Evolutionary conservation across 2,113 vertebrate genomes (phyloP).

Genomic region (Paedocypris sp.): DNA sequence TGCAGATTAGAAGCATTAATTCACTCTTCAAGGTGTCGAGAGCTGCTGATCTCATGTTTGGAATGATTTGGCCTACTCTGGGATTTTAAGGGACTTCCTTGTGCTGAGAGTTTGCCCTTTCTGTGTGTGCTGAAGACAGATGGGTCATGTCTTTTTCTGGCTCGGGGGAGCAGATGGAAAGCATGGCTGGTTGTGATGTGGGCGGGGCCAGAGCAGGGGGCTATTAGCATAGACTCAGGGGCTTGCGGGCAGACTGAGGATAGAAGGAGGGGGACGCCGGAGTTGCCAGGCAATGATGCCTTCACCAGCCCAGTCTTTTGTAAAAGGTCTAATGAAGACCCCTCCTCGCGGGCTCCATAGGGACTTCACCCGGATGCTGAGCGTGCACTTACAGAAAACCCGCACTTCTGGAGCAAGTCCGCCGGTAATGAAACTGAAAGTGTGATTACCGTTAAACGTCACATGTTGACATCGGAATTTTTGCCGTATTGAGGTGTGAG

Average conservation of each 20-base stretch:
- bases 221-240: not conserved
- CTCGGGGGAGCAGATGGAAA: conserved; percentile 23
- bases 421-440: not conserved
- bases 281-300: not conserved
- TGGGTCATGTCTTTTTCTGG: conserved; percentile 6
- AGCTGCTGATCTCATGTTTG: not conserved
- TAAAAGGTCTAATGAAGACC: not conserved
- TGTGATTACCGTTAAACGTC: too few species aligned
- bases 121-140: conserved; percentile 10
- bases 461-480: too few species aligned
- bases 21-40: too few species aligned
- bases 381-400: not conserved
- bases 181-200: conserved; percentile 8
- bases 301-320: not conserved
- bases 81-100: not conserved
- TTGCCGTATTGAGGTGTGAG: too few species aligned
- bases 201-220: not conserved
- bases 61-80: not conserved
- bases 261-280: not conserved
- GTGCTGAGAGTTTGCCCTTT: not conserved
- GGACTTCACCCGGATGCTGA: not conserved
- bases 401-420: not conserved
- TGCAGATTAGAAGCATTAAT: too few species aligned
- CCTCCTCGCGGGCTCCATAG: not conserved
- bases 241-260: not conserved